Base-by-base conservation (phyloP, 1,140 invertebrate species). In the Lamellibrachia luymesi region DNA sequence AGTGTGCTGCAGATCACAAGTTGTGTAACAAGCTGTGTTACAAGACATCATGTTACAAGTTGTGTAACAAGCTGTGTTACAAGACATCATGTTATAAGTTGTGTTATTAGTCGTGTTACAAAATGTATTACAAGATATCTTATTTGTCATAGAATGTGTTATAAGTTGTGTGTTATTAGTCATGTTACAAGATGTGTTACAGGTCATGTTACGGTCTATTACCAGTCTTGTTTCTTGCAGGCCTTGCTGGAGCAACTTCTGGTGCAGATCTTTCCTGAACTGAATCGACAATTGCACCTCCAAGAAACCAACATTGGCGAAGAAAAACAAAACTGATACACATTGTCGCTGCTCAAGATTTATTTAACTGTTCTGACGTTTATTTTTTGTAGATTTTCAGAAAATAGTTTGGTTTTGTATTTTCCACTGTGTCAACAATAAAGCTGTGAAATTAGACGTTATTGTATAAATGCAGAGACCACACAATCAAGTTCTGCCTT, bases 191-290 rank as follows among this genome's bases (percentile, higher is more conserved):
- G 52, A 56, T 7, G 27, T 91, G 90, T 91, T 91, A 91, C 17
- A 8, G 50, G 50, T 49, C 27, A 91, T 22, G 50, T n/a, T 17
- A 22, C 0, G 17, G 13, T 6, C 6, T 56, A n/a, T 49, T 25
- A 91, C 13, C 4, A 51, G 50, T 92, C 52, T 2, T 50, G 50
- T 92, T 56, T 92, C 50, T 92, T 50, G 91, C 52, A 92, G 91
- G 52, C 50, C 6, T 92, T 92, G 7, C 91, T 92, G n/a, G 50
- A 92, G 49, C 91, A 92, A 56, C 52, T 92, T 56, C 27, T 92
- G 91, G 91, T 51, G 91, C n/a, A 92, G 91, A n/a, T 92, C 50
- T 92, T 51, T 92, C 91, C 91, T 7, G 25, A 92, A 27, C 52
- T 92, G 38, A 10, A 6, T 22, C 64, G 64, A 80, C 64, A 80